Evolutionary conservation across 2,797 vertebrate species (phyloP).

Genomic region (Megalops cyprinoides): DNA sequence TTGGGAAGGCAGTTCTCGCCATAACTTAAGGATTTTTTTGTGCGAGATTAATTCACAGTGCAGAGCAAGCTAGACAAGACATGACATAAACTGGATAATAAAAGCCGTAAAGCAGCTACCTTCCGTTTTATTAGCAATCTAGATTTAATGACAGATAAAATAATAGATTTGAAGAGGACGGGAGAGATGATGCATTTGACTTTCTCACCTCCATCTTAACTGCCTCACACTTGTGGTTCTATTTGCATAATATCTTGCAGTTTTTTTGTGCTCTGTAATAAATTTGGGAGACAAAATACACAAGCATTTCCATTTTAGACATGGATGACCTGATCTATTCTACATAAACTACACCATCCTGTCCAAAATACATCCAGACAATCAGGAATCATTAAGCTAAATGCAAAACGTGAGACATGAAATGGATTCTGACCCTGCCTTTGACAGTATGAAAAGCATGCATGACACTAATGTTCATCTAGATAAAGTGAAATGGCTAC

Average conservation of each 20-base stretch:
- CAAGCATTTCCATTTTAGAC: too few species aligned
- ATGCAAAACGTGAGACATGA: too few species aligned
- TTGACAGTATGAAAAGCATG: too few species aligned
- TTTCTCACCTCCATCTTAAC: not conserved
- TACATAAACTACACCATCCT: not conserved
- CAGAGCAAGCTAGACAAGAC: constrained; percentile 8
- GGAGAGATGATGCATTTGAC: not conserved
- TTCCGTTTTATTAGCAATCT: constrained; percentile 38
- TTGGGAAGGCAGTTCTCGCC: not conserved
- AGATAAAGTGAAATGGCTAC: too few species aligned
- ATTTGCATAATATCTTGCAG: not conserved
- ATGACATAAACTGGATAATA: constrained; percentile 28
- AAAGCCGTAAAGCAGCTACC: constrained; percentile 34
- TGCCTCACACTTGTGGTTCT: not conserved
- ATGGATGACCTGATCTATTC: too few species aligned
- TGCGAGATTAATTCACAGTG: constrained; percentile 26
- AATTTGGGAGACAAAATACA: constrained; percentile 13
- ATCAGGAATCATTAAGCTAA: not conserved
- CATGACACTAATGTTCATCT: too few species aligned
- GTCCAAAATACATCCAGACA: not conserved
- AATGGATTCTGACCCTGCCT: too few species aligned
- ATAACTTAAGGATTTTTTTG: not conserved
- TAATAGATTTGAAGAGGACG: constrained; percentile 20
- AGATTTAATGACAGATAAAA: constrained; percentile 39
- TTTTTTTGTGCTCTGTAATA: constrained; percentile 1